phyloP scores from a whole-genome alignment of 2,113 vertebrate genomes.

The Eupsittula cactorum region DNA sequence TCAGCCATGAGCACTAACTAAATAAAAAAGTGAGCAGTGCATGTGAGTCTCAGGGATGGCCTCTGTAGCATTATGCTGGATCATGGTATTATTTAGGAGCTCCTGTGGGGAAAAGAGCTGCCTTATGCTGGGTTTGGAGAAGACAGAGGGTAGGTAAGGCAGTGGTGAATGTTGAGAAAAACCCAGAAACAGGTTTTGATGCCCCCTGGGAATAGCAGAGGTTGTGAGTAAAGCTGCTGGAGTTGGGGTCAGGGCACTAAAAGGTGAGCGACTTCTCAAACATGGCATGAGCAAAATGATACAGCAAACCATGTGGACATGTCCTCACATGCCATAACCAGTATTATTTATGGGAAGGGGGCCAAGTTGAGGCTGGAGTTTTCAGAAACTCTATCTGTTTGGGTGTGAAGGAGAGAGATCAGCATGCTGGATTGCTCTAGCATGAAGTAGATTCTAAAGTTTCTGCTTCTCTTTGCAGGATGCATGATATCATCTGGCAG shows the following conservation, averaged over 20 bases:
- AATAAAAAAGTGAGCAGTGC: background rate
- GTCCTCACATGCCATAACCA: background rate
- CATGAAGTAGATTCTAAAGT: constrained; percentile 18
- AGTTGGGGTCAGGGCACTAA: background rate
- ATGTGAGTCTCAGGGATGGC: background rate
- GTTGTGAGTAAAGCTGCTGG: background rate
- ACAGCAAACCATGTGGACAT: background rate
- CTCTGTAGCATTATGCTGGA: background rate
- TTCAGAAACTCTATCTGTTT: background rate
- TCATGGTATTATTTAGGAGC: background rate
- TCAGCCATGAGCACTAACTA: background rate
- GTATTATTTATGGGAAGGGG: background rate
- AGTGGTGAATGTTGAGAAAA: background rate
- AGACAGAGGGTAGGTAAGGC: background rate
- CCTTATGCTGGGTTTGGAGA: background rate
- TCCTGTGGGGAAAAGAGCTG: background rate
- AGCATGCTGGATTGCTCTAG: constrained; percentile 1
- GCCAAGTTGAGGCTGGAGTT: background rate
- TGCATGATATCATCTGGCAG: background rate
- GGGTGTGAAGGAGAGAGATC: background rate
- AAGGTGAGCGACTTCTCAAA: background rate
- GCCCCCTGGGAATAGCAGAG: background rate
- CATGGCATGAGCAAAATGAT: background rate
- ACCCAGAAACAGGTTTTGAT: background rate
- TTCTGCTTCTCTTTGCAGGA: background rate